A percentile compares a stretch with the other conserved stretches of the same genome.
Evolutionary conservation across 2,797 vertebrate species (phyloP).

Genomic region (Hydrophis major): DNA sequence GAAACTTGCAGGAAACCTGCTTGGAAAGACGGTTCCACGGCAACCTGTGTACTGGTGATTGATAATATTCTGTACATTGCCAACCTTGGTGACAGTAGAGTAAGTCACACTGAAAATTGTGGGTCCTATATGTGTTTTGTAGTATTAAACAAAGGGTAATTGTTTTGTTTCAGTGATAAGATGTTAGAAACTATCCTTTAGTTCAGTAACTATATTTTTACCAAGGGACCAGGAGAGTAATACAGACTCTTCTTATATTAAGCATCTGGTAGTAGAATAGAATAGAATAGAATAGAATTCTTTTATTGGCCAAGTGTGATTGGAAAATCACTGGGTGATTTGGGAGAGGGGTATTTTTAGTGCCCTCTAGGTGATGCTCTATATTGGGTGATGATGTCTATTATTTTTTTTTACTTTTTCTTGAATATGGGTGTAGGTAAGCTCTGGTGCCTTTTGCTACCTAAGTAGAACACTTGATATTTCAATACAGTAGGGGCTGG

Average conservation of each 20-base stretch:
- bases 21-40: conserved; percentile 98
- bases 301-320: no score
- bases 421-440: background rate
- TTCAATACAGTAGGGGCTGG: background rate
- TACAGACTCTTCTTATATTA: background rate
- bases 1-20: conserved; percentile 86
- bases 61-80: conserved; percentile 89
- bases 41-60: conserved; percentile 87
- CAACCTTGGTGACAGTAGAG: conserved; percentile 95
- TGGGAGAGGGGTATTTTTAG: background rate
- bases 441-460: background rate
- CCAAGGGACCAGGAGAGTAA: background rate
- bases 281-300: no score
- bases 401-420: background rate
- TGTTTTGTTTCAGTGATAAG: background rate
- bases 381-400: background rate
- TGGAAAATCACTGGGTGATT: no score
- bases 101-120: conserved; percentile 49
- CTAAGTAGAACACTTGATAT: background rate
- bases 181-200: background rate
- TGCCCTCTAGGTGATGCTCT: background rate
- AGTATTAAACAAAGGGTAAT: background rate
- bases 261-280: background rate
- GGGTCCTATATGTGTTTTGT: background rate
- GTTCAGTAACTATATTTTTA: background rate